A percentile compares a stretch with the other conserved stretches of the same genome.
Evolutionary conservation across 2,113 vertebrate genomes (phyloP).

Genomic region (Ploceus nigricollis): DNA sequence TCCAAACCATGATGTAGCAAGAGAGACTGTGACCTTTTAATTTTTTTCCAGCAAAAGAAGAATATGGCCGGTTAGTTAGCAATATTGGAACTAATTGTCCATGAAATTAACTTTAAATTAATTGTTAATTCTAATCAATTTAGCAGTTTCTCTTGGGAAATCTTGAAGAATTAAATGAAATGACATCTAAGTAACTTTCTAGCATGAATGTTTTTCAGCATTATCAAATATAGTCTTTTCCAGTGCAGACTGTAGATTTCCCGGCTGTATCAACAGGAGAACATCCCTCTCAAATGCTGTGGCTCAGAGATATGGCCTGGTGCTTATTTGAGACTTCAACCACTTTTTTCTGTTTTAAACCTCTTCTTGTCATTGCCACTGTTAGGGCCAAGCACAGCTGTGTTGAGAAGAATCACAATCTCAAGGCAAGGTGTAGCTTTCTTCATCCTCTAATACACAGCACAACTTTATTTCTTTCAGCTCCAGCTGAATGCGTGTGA

Average conservation of each 20-base stretch:
- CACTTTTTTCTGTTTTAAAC: not conserved
- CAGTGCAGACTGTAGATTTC: not conserved
- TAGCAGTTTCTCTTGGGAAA: not conserved
- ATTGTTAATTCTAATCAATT: constrained; percentile 13
- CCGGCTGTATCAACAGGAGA: not conserved
- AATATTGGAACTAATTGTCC: not conserved
- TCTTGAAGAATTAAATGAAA: not conserved
- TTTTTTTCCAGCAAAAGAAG: not conserved
- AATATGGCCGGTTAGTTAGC: not conserved
- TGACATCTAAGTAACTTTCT: not conserved
- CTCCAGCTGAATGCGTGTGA: not conserved
- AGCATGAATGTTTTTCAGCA: not conserved
- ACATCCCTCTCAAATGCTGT: not conserved
- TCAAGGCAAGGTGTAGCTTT: not conserved
- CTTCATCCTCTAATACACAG: not conserved
- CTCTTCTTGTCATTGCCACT: not conserved
- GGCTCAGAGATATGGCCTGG: not conserved
- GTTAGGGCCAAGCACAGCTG: not conserved
- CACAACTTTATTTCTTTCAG: not conserved
- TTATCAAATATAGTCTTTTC: not conserved
- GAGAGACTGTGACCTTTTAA: not conserved
- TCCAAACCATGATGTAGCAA: not conserved
- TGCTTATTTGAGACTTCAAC: not conserved
- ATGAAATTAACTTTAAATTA: not conserved
- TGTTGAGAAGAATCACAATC: not conserved